Evolutionary conservation across 2,797 vertebrate species (phyloP).

Genomic region (Pitangus sulphuratus): DNA sequence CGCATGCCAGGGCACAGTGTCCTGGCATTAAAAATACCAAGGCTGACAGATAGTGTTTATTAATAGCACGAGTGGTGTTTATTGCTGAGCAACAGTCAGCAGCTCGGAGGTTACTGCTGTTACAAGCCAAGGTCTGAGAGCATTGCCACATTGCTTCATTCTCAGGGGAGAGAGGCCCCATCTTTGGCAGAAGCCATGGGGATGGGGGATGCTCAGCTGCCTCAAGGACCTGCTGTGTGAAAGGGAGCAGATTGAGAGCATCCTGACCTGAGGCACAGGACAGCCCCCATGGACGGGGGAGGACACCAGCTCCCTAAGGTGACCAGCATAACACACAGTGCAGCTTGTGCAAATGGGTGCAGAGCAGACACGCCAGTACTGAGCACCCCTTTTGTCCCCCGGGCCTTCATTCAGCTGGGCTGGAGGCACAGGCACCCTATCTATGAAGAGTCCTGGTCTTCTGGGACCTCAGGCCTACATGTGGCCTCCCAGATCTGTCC

Average conservation of each 20-base stretch:
- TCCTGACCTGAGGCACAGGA: not conserved
- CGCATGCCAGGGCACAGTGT: conserved; percentile 61
- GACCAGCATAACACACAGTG: fast-evolving
- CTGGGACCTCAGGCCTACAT: not conserved
- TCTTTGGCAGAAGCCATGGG: not conserved
- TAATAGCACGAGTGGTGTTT: conserved; percentile 77
- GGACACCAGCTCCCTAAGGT: fast-evolving
- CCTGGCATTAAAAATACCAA: conserved; percentile 68
- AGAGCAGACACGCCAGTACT: fast-evolving
- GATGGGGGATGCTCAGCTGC: too few species aligned
- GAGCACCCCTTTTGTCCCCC: not conserved
- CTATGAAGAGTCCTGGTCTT: not conserved
- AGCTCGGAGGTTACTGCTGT: conserved; percentile 67
- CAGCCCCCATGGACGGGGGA: fast-evolving
- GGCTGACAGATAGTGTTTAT: conserved; percentile 74
- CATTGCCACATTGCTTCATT: conserved; percentile 32
- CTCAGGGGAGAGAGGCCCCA: not conserved
- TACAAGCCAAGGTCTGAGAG: conserved; percentile 69
- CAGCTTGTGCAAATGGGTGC: not conserved
- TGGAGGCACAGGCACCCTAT: not conserved
- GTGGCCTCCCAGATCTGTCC: not conserved
- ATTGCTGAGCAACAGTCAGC: conserved; percentile 76
- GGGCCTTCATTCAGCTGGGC: fast-evolving
- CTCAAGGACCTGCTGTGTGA: not conserved
- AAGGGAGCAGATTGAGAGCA: not conserved